Evolutionary conservation across 2,888 invertebrate genomes (phyloP).

Genomic region (Acheta domesticus): DNA sequence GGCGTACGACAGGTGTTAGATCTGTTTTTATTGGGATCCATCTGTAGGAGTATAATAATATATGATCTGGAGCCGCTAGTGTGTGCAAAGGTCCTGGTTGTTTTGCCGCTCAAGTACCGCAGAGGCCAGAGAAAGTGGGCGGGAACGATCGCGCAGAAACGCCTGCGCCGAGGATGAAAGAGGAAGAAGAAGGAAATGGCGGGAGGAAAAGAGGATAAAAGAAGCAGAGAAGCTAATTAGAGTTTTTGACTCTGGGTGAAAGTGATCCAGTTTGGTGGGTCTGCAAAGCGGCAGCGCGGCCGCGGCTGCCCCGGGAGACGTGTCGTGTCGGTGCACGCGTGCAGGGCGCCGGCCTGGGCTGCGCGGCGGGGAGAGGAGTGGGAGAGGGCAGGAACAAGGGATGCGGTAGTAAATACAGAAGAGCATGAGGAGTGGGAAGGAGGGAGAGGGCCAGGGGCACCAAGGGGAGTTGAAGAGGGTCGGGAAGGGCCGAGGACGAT

Average conservation of each 20-base stretch:
- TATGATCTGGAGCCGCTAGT: too few relatives aligned
- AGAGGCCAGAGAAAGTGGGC: background rate
- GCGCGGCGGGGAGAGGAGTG: background rate
- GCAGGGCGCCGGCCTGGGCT: too few relatives aligned
- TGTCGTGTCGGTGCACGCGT: background rate
- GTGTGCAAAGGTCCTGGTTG: background rate
- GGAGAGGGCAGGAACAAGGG: too few relatives aligned
- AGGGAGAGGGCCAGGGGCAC: too few relatives aligned
- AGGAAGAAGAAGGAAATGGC: background rate
- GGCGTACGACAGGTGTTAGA: too few relatives aligned
- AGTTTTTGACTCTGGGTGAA: background rate
- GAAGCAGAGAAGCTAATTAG: background rate
- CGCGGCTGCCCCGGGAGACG: background rate
- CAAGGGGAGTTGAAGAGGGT: too few relatives aligned
- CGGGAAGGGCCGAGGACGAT: too few relatives aligned
- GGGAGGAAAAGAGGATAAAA: background rate
- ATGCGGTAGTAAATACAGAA: too few relatives aligned
- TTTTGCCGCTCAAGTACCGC: background rate
- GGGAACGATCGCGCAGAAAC: background rate
- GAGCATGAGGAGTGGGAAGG: too few relatives aligned
- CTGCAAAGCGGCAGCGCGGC: background rate
- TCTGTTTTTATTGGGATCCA: too few relatives aligned
- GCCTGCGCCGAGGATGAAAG: background rate
- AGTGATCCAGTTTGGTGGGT: constrained; percentile 1
- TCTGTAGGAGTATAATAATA: too few relatives aligned